Percentiles rank a stretch among this genome's conserved stretches.
These are phyloP conservation scores for Drosophila pruinosa DNA, from an alignment of 1,140 invertebrate genomes.

Conservation along the genomic window DNA sequence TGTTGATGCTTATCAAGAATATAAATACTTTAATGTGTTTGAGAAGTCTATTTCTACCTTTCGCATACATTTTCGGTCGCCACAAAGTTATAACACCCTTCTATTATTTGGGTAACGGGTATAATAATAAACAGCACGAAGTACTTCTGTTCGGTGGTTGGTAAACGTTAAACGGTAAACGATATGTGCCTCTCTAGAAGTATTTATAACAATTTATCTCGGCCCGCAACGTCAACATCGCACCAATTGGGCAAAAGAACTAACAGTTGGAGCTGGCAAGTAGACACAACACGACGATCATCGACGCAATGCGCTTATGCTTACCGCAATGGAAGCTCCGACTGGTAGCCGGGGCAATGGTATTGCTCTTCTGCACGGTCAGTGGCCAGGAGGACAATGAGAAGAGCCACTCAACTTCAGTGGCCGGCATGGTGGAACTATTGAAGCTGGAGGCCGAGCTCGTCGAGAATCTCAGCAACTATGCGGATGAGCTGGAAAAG, in stretches of 20 bases:
- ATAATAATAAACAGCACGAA: conserved; percentile 12
- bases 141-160: not conserved
- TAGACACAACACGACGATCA: conserved; percentile 22
- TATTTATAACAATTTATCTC: conserved; percentile 60
- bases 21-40: no score
- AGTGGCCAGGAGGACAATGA: conserved; percentile 22
- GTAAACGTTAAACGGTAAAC: no score
- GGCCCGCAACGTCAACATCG: conserved; percentile 37
- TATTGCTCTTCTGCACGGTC: not conserved
- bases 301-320: conserved; percentile 25
- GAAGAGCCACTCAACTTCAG: conserved; percentile 86
- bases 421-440: conserved; percentile 94
- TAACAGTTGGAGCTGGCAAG: conserved; percentile 49
- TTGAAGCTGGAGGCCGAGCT: conserved; percentile 92
- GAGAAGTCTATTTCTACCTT: no score
- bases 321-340: conserved; percentile 10
- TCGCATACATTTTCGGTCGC: no score
- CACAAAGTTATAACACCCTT: no score
- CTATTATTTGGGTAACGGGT: no score
- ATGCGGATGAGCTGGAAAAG: conserved; percentile 85
- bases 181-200: not conserved
- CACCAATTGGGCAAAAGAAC: conserved; percentile 10
- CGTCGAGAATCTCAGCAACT: conserved; percentile 91
- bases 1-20: no score
- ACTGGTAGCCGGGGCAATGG: conserved; percentile 7